These are phyloP conservation scores for Chrysodeixis includens DNA, from an alignment of 2,888 invertebrate species.

Conservation along the genomic window DNA sequence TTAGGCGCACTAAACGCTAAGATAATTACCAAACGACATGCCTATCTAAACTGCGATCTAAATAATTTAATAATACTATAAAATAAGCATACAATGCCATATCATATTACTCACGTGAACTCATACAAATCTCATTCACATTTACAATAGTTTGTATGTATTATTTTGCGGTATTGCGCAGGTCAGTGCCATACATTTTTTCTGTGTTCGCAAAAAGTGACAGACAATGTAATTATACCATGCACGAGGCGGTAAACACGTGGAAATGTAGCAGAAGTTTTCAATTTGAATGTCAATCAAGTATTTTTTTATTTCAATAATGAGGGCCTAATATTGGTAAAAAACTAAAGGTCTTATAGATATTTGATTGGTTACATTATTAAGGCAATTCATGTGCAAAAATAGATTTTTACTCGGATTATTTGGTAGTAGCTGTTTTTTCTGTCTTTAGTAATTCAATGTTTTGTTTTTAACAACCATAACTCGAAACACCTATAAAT, in stretches of 20 bases:
- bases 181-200: slow-evolving; percentile 27
- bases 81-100: background rate
- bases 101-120: background rate
- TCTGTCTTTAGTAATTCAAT: too few relatives aligned
- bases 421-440: too few relatives aligned
- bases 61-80: background rate
- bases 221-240: background rate
- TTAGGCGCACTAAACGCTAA: background rate
- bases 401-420: too few relatives aligned
- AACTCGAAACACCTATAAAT: too few relatives aligned
- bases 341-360: too few relatives aligned
- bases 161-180: slow-evolving; percentile 24
- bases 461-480: too few relatives aligned
- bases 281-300: slow-evolving; percentile 7
- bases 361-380: too few relatives aligned
- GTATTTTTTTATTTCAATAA: background rate
- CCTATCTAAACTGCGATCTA: background rate
- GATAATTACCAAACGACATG: background rate
- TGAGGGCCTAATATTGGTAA: background rate
- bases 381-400: too few relatives aligned
- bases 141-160: too few relatives aligned
- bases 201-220: slow-evolving; percentile 9
- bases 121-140: background rate
- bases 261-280: slow-evolving; percentile 17
- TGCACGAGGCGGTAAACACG: slow-evolving; percentile 15